These are phyloP conservation scores for Athetis lepigone DNA, from an alignment of 2,888 invertebrate genomes.

Conservation along the genomic window DNA sequence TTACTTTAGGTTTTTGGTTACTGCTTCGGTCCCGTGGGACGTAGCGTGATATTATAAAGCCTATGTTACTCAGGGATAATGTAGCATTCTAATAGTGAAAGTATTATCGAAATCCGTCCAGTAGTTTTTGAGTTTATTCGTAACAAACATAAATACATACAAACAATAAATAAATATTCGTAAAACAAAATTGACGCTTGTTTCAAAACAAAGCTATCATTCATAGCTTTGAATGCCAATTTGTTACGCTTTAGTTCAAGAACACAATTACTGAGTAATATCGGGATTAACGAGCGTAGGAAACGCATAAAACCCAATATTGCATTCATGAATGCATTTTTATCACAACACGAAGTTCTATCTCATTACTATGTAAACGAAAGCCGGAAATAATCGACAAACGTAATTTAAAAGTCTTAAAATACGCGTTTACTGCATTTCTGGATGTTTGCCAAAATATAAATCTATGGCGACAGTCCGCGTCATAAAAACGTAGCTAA, in stretches of 20 bases:
- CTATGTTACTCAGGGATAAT: too few species aligned
- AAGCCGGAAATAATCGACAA: constrained; percentile 34
- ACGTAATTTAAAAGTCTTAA: constrained; percentile 60
- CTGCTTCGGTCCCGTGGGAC: too few species aligned
- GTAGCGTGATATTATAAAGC: too few species aligned
- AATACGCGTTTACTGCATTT: constrained; percentile 66
- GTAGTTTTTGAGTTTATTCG: too few species aligned
- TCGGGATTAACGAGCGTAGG: background rate
- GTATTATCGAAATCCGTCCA: too few species aligned
- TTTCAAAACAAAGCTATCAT: background rate
- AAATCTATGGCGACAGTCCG: constrained; percentile 30
- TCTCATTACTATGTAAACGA: constrained; percentile 10
- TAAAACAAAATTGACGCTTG: constrained; percentile 6
- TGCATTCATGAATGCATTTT: constrained; percentile 15
- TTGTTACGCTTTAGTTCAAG: constrained; percentile 22
- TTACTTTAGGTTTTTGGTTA: too few species aligned
- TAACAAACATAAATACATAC: background rate
- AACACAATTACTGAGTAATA: constrained; percentile 12
- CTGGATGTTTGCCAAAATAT: constrained; percentile 74
- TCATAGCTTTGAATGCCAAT: constrained; percentile 7
- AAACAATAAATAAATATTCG: constrained; percentile 1
- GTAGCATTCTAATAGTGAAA: too few species aligned
- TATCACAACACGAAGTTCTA: background rate
- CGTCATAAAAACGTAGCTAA: constrained; percentile 31
- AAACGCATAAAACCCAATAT: constrained; percentile 10